phyloP scores from a whole-genome alignment of 2,888 invertebrate genomes.

The Latrodectus elegans region DNA sequence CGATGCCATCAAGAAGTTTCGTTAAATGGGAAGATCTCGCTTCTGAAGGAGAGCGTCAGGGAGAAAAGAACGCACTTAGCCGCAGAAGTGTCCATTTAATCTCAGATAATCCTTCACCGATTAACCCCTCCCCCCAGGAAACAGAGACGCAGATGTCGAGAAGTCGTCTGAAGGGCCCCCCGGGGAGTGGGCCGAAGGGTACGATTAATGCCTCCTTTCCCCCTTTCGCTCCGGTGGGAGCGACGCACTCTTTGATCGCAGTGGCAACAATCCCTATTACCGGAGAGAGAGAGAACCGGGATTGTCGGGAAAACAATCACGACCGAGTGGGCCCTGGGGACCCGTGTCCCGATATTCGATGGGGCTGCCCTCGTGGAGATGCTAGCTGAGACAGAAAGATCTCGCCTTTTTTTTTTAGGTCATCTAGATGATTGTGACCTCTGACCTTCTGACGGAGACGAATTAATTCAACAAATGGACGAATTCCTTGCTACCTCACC shows the following conservation, averaged over 20 bases:
- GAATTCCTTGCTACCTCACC: background rate
- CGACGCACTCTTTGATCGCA: constrained; percentile 34
- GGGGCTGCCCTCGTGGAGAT: constrained; percentile 32
- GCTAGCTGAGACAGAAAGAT: constrained; percentile 12
- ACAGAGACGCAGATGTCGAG: constrained; percentile 65
- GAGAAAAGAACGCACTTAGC: background rate
- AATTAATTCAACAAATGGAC: constrained; percentile 63
- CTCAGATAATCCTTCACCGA: constrained; percentile 56
- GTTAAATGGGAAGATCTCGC: too few species aligned
- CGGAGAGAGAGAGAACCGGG: constrained; percentile 9
- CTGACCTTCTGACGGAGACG: constrained; percentile 63
- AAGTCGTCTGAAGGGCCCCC: constrained; percentile 63
- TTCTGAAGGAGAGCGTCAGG: too few species aligned
- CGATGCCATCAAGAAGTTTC: too few species aligned
- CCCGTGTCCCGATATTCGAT: constrained; percentile 52
- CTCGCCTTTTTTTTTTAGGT: constrained; percentile 35
- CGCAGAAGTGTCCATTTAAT: constrained; percentile 47
- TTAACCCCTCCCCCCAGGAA: constrained; percentile 37
- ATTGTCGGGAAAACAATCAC: constrained; percentile 63
- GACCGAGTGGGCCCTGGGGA: constrained; percentile 66
- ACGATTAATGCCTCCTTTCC: constrained; percentile 59
- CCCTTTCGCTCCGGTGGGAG: constrained; percentile 40
- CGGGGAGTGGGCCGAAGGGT: constrained; percentile 8
- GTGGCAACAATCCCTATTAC: constrained; percentile 59
- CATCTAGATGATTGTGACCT: constrained; percentile 68